A percentile compares a stretch with the other conserved stretches of the same genome.
These are phyloP conservation scores for Chorisops tibialis DNA, from an alignment of 2,888 invertebrate species.

Conservation along the genomic window DNA sequence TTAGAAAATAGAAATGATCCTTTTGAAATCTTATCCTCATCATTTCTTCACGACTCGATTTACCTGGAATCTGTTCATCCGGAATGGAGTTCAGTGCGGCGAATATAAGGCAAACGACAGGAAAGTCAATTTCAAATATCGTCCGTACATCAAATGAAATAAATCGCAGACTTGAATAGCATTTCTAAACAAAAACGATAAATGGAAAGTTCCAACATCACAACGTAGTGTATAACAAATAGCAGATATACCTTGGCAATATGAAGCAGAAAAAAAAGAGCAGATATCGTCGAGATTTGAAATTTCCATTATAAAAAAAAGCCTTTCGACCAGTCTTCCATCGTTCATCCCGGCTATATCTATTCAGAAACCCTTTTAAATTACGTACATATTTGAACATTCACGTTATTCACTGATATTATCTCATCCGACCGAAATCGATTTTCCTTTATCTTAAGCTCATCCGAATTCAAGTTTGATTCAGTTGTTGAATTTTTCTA, in stretches of 20 bases:
- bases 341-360: slow-evolving; percentile 2
- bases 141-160: slow-evolving; percentile 16
- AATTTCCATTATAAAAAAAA: background rate
- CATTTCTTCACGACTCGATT: too few relatives aligned
- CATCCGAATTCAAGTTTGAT: slow-evolving; percentile 18
- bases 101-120: background rate
- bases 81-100: too few relatives aligned
- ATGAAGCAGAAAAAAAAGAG: background rate
- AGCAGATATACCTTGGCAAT: slow-evolving; percentile 2
- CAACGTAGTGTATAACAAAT: background rate
- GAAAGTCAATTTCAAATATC: slow-evolving; percentile 9
- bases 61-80: too few relatives aligned
- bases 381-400: slow-evolving; percentile 4
- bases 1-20: too few relatives aligned
- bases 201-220: background rate
- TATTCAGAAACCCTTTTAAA: background rate
- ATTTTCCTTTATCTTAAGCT: slow-evolving; percentile 15
- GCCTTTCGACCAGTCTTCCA: background rate
- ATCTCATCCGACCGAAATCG: slow-evolving; percentile 22
- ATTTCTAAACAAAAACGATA: slow-evolving; percentile 6
- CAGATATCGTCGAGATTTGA: slow-evolving; percentile 1
- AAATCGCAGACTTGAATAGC: background rate
- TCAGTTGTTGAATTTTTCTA: background rate
- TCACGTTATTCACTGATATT: slow-evolving; percentile 5
- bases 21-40: too few relatives aligned